phyloP scores from a whole-genome alignment of 2,888 invertebrate species.

The Phlogophora meticulosa region DNA sequence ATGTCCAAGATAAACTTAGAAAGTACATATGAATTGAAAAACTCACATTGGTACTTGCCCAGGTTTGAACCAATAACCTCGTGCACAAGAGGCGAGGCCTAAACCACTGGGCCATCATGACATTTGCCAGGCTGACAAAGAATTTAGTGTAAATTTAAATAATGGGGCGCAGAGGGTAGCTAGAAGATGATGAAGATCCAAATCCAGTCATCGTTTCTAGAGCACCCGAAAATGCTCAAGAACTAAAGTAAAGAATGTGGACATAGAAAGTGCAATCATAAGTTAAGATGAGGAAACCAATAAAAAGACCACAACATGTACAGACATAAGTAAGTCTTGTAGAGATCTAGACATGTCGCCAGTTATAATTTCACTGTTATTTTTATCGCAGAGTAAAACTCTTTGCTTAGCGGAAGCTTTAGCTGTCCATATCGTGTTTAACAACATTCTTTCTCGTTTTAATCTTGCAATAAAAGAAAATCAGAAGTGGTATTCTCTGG shows the following conservation, averaged over 20 bases:
- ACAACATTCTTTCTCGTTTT: conserved; percentile 45
- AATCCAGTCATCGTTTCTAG: not conserved
- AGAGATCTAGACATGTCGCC: conserved; percentile 35
- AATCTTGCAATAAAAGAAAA: conserved; percentile 22
- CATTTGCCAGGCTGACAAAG: not conserved
- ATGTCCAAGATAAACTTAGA: too few relatives aligned
- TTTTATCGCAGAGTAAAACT: conserved; percentile 44
- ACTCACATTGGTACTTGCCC: too few relatives aligned
- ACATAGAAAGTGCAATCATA: not conserved
- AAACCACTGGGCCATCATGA: too few relatives aligned
- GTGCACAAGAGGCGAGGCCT: too few relatives aligned
- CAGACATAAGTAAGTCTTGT: conserved; percentile 42
- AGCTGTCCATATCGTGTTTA: conserved; percentile 28
- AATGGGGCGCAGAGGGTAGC: not conserved
- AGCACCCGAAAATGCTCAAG: not conserved
- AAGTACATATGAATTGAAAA: too few relatives aligned
- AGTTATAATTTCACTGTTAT: conserved; percentile 52
- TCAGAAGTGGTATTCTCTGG: conserved; percentile 14
- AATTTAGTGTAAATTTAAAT: not conserved
- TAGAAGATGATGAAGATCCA: not conserved
- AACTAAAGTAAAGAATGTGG: not conserved
- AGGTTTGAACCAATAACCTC: too few relatives aligned
- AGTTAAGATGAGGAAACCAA: conserved; percentile 5
- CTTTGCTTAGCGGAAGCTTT: conserved; percentile 41
- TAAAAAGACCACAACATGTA: conserved; percentile 6